These are phyloP conservation scores for Macrotrachela quadricornifera DNA, from an alignment of 1,140 invertebrate genomes.

Conservation along the genomic window DNA sequence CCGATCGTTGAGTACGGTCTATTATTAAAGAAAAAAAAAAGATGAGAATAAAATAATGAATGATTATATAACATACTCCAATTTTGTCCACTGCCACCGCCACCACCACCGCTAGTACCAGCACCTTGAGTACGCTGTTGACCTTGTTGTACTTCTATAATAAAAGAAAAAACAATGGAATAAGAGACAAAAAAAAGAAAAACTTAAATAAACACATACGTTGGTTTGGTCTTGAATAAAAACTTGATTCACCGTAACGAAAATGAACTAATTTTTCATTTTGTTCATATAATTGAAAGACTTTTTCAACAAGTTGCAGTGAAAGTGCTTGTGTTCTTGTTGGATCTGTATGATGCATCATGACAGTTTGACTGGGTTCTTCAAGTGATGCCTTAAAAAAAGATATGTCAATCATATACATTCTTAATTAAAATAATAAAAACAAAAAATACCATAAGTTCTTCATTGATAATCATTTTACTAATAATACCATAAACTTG, in stretches of 20 bases:
- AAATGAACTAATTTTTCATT: conserved; percentile 58
- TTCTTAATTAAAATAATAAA: no score
- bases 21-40: no score
- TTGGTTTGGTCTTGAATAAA: conserved; percentile 4
- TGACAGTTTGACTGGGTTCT: conserved; percentile 84
- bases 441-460: conserved; percentile 44
- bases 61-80: no score
- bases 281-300: conserved; percentile 78
- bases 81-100: no score
- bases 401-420: no score
- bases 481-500: conserved; percentile 85
- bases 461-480: conserved; percentile 99
- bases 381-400: conserved; percentile 56
- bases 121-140: no score
- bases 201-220: background rate
- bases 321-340: conserved; percentile 82
- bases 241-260: conserved; percentile 1
- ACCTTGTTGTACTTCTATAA: no score
- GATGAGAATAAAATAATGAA: no score
- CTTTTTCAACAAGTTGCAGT: conserved; percentile 76
- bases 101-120: no score
- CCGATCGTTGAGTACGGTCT: no score
- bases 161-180: no score
- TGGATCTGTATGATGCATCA: conserved; percentile 96
- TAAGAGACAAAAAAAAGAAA: no score